Percentiles rank a stretch among this genome's conserved stretches.
Conservation (phyloP, 2,888 invertebrate species). For the Eretmocerus hayati region DNA sequence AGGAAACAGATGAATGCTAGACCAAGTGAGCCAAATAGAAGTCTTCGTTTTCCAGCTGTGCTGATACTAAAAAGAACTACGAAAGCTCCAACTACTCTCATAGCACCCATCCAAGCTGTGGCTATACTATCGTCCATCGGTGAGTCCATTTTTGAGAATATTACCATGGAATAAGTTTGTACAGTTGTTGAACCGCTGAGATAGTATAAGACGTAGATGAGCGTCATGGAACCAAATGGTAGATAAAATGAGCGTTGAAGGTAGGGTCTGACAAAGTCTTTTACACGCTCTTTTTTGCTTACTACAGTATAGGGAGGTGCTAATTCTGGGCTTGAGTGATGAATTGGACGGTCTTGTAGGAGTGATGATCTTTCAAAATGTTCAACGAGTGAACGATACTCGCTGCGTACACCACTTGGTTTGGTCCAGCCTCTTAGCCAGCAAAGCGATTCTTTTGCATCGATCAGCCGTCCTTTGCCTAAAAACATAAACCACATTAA, state of each 20-base stretch:
- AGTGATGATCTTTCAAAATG: not conserved
- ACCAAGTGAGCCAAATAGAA: not conserved
- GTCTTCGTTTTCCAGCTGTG: slow-evolving; percentile 4
- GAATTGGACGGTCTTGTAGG: not conserved
- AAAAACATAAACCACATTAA: not conserved
- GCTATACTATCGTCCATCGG: slow-evolving; percentile 5
- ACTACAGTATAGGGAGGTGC: not conserved
- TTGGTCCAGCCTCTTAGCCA: slow-evolving; percentile 15
- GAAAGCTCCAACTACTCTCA: slow-evolving; percentile 48
- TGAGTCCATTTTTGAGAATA: slow-evolving; percentile 5
- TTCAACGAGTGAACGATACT: slow-evolving; percentile 6
- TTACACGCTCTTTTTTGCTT: not conserved
- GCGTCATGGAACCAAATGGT: slow-evolving; percentile 2
- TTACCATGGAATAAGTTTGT: slow-evolving; percentile 7
- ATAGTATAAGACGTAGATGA: slow-evolving; percentile 6
- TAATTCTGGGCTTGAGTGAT: not conserved
- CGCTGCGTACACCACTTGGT: not conserved
- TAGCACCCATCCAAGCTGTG: slow-evolving; percentile 3
- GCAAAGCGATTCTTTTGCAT: slow-evolving; percentile 6
- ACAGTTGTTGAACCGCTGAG: slow-evolving; percentile 10
- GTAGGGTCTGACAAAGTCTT: slow-evolving; percentile 36
- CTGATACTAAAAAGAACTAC: slow-evolving; percentile 3
- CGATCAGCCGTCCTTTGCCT: slow-evolving; percentile 11
- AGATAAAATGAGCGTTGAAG: slow-evolving; percentile 7
- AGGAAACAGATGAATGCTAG: slow-evolving; percentile 52